Evolutionary conservation across 2,888 invertebrate species (phyloP).

Genomic region (Arenicola marina): DNA sequence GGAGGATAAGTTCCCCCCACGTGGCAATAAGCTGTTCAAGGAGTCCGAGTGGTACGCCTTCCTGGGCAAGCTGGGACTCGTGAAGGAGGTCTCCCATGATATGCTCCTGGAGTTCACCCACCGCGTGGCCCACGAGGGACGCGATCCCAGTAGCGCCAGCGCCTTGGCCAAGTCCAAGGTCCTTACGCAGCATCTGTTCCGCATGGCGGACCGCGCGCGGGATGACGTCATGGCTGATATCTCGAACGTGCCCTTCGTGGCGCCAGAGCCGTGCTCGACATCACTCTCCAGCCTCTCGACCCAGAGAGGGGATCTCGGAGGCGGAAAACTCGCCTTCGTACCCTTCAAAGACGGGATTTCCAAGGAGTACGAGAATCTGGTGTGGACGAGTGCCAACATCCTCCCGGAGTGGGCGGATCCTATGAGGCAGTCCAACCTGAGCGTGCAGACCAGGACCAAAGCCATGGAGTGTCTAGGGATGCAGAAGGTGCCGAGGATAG

Average conservation of each 20-base stretch:
- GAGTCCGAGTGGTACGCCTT: conserved; percentile 28
- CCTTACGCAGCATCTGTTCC: conserved; percentile 25
- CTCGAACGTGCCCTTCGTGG: conserved; percentile 23
- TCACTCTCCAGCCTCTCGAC: conserved; percentile 11
- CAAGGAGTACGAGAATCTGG: conserved; percentile 15
- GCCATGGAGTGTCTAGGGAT: conserved; percentile 15
- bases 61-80: conserved; percentile 25
- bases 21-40: conserved; percentile 16
- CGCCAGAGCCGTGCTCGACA: conserved; percentile 12
- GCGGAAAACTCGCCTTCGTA: conserved; percentile 19
- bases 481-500: conserved; percentile 15
- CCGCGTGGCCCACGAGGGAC: conserved; percentile 24
- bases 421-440: conserved; percentile 2
- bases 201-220: conserved; percentile 9
- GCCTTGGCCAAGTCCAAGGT: conserved; percentile 25
- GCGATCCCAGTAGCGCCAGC: conserved; percentile 6
- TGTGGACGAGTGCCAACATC: conserved; percentile 28
- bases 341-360: conserved; percentile 24
- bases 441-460: conserved; percentile 7
- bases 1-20: conserved; percentile 33
- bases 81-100: conserved; percentile 22
- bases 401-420: conserved; percentile 34
- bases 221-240: conserved; percentile 20
- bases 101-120: conserved; percentile 27
- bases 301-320: conserved; percentile 24